Base-by-base conservation (phyloP, 1,140 invertebrate species). In the Pseudomyrmex concolor region DNA sequence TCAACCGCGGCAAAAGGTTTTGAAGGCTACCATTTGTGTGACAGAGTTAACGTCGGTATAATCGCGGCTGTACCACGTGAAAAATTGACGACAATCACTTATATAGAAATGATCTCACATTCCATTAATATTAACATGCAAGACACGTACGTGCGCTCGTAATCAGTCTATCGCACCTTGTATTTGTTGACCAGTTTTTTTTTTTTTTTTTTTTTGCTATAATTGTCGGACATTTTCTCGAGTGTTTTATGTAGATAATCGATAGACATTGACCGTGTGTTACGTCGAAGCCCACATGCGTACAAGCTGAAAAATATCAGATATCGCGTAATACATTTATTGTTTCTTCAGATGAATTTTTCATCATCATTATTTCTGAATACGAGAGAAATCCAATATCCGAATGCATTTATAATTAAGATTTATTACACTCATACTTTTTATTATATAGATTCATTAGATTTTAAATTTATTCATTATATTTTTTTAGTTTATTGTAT, bases 71-170 rank as follows among this genome's bases (percentile, higher is more conserved):
- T 63, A 19, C 60, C 66, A 66, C 76, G 82, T 68, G 66, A 87
- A 84, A 86, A 84, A 77, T 89, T 83, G 51, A 92, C 76, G 74
- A 70, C 84, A 82, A 82, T 84, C 70, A 76, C 66, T 89, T 91
- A 90, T 90, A 90, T 88, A 88, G 70, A 43, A 86, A 43, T 92
- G 91, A 92, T 91, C 84, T 92, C 91, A 92, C 71, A 57, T 88
- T 64, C 68, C 48, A 72, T 82, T 85, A 72, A 84, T 86, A 89
- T 86, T 89, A 73, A 89, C 86, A 86, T 84, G 84, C 76, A 84
- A 86, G 54, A 22, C 17, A 59, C 12, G 22, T 74, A 72, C 51
- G 45, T 74, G 73, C 22, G 34, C 59, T 85, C 22, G 72, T 34
- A 70, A 86, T 85, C 70, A 43, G 15, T 63, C 51, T 12, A 59